Evolutionary conservation across 2,797 vertebrate genomes (phyloP).

Genomic region (Clarias platycephalus): DNA sequence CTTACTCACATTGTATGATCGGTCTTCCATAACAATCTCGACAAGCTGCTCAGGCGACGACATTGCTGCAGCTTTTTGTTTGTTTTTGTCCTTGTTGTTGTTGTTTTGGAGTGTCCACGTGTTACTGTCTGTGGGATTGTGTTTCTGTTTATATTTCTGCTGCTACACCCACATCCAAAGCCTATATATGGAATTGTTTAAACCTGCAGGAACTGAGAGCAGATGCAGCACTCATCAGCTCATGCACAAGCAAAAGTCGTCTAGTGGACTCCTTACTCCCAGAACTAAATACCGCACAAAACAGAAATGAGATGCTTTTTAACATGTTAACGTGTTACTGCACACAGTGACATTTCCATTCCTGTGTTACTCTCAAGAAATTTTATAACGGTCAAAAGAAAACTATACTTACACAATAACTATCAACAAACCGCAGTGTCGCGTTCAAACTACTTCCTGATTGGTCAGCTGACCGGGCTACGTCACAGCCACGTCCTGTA

Average conservation of each 20-base stretch:
- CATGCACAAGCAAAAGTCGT: background rate
- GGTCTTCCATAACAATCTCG: conserved; percentile 86
- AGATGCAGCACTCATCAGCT: conserved; percentile 10
- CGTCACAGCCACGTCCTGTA: background rate
- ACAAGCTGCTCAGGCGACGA: conserved; percentile 79
- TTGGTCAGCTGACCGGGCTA: background rate
- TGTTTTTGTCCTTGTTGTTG: background rate
- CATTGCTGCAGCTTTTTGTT: conserved; percentile 62
- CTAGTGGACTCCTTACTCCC: background rate
- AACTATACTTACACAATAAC: background rate
- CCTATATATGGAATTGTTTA: conserved; percentile 78
- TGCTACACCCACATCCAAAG: conserved; percentile 49
- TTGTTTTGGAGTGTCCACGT: conserved; percentile 10
- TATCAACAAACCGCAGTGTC: background rate
- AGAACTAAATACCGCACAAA: background rate
- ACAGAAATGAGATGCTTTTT: no score
- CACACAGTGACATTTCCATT: background rate
- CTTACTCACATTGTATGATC: conserved; percentile 86
- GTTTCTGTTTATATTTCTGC: conserved; percentile 65
- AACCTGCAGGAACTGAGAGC: conserved; percentile 59
- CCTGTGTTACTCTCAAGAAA: background rate
- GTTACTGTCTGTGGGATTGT: background rate
- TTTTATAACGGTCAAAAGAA: background rate
- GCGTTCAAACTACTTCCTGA: conserved; percentile 6
- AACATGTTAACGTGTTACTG: background rate